These are phyloP conservation scores for Nomada lathburiana DNA, from an alignment of 2,888 invertebrate genomes.

Conservation along the genomic window DNA sequence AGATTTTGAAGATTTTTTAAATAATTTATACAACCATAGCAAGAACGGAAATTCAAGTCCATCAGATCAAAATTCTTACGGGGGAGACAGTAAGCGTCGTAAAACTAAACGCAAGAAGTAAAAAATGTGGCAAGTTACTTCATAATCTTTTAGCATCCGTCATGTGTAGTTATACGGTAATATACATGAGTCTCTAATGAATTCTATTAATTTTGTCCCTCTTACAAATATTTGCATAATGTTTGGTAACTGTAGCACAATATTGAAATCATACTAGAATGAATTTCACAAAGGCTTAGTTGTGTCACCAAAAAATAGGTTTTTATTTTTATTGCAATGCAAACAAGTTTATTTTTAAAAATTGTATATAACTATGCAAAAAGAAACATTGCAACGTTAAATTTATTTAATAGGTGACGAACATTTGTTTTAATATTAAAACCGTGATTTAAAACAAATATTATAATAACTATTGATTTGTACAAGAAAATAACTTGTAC, in stretches of 20 bases:
- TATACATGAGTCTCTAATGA: conserved; percentile 73
- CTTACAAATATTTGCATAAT: conserved; percentile 42
- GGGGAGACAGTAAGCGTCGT: conserved; percentile 80
- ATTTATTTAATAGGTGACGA: conserved; percentile 32
- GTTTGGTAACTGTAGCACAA: conserved; percentile 56
- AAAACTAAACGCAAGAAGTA: conserved; percentile 83
- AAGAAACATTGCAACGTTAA: conserved; percentile 7
- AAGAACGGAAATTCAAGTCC: conserved; percentile 83
- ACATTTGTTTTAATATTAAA: conserved; percentile 8
- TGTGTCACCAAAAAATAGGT: conserved; percentile 38
- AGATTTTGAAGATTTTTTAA: conserved; percentile 93
- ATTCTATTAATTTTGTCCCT: conserved; percentile 69
- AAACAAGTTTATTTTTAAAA: conserved; percentile 34
- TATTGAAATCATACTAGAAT: conserved; percentile 41
- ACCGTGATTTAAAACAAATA: not conserved
- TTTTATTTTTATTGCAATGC: conserved; percentile 31
- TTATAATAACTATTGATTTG: conserved; percentile 38
- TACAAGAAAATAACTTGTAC: conserved; percentile 43
- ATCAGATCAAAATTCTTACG: conserved; percentile 78
- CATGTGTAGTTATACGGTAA: conserved; percentile 76
- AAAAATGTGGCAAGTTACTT: conserved; percentile 61
- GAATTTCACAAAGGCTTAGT: conserved; percentile 27
- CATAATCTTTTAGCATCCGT: conserved; percentile 71
- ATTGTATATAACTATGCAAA: conserved; percentile 18
- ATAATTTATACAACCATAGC: conserved; percentile 90